Conservation (phyloP, 2,888 invertebrate species). For the Entomobrya proxima region DNA sequence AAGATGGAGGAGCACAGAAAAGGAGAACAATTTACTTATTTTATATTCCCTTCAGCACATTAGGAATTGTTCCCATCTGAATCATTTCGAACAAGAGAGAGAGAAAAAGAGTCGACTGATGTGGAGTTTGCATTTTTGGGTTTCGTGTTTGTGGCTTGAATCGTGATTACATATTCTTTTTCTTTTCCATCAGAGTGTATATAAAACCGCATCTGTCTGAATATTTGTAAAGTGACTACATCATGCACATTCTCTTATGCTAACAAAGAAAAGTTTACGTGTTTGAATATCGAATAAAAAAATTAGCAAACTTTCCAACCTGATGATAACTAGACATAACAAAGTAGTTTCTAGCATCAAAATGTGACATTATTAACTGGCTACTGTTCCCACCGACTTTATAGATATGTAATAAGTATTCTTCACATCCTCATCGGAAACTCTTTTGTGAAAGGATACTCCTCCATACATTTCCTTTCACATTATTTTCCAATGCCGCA, state of each 20-base stretch:
- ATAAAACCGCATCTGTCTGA: background rate
- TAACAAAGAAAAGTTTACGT: constrained; percentile 10
- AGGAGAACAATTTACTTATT: constrained; percentile 60
- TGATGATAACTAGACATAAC: background rate
- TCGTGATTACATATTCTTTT: constrained; percentile 36
- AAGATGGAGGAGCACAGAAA: constrained; percentile 19
- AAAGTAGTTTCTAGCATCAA: too few species aligned
- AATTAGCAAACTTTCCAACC: constrained; percentile 20
- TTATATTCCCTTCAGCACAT: constrained; percentile 67
- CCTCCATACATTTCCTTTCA: too few species aligned
- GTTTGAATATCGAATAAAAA: constrained; percentile 49
- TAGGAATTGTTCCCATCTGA: constrained; percentile 71
- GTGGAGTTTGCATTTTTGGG: constrained; percentile 22
- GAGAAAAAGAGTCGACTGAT: constrained; percentile 12
- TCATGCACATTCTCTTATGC: background rate
- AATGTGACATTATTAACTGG: too few species aligned
- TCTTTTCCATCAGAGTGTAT: background rate
- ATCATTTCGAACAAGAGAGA: constrained; percentile 62
- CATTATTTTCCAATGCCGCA: too few species aligned
- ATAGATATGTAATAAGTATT: too few species aligned
- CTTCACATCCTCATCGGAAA: too few species aligned
- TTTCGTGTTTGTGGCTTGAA: constrained; percentile 57
- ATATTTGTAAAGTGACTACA: background rate
- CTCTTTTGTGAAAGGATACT: too few species aligned
- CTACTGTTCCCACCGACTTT: too few species aligned